Evolutionary conservation across 1,140 invertebrate genomes (phyloP).

Genomic region (Ruditapes philippinarum): DNA sequence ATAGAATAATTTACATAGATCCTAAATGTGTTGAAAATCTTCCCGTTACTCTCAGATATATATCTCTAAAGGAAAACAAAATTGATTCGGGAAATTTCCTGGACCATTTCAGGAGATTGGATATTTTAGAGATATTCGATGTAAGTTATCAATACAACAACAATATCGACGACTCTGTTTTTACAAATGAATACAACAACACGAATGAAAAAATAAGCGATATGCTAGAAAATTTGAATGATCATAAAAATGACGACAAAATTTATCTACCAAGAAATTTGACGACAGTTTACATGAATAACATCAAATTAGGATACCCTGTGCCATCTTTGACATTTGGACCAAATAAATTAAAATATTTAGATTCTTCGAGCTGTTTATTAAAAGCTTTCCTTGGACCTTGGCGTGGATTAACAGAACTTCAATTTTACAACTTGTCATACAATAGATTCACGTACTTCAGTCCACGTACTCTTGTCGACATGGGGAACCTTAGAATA

Average conservation of each 20-base stretch:
- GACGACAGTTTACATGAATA: neutral
- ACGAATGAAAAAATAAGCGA: no score
- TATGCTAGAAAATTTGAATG: no score
- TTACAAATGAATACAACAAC: neutral
- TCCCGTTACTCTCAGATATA: neutral
- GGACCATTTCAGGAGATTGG: neutral
- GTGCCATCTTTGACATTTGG: neutral
- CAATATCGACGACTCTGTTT: neutral
- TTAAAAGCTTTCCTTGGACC: slow-evolving; percentile 2
- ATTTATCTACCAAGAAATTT: slow-evolving; percentile 17
- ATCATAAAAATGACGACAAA: neutral
- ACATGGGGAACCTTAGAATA: slow-evolving; percentile 5
- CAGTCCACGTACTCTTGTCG: neutral
- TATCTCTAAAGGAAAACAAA: slow-evolving; percentile 6
- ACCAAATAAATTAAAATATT: neutral
- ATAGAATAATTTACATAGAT: neutral
- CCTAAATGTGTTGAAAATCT: neutral
- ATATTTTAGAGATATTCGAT: slow-evolving; percentile 2
- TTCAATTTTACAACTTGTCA: neutral
- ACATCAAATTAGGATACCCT: slow-evolving; percentile 27
- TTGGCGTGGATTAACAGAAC: neutral
- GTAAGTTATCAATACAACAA: slow-evolving; percentile 12
- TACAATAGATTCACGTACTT: neutral
- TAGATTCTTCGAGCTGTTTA: slow-evolving; percentile 7
- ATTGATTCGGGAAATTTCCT: neutral